Evolutionary conservation across 2,113 vertebrate genomes (phyloP), one percentile per base, ranked within the genome.

Genomic region (Mus pahari): DNA sequence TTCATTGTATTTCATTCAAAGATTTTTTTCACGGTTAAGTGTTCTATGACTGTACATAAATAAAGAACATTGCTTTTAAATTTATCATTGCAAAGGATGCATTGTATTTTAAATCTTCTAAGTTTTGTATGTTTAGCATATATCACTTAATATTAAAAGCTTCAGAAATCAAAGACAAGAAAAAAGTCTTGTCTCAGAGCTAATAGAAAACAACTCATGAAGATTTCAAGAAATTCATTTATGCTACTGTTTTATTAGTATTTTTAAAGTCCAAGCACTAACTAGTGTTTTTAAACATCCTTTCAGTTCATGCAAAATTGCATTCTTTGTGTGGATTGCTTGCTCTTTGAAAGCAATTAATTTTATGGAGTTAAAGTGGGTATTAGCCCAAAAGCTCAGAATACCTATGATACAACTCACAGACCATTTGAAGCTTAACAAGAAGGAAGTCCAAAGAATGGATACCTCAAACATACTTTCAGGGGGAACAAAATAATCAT

Each of bases 141-240:
- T n/a, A n/a, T n/a, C n/a, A n/a, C n/a, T n/a, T n/a, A n/a, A n/a
- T n/a, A 42, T 20, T 75, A 84, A 64, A 75, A 58, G 45, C 20
- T 39, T 74, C 5, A 75, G 58, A 66, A 66, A 42, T 16, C 36
- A 24, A n/a, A 75, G 55, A 39, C 33, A 75, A 75, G 19, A 60
- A n/a, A 31, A 45, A 53, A 88, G 50, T 33, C 31, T 94, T n/a
- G 9, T 10, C 60, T 42, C 10, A 24, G 60, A 36, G 84, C 42
- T 0, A 1, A 90, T 90, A 71, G 45, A 83, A 2, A 0, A 0
- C n/a, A n/a, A n/a, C n/a, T n/a, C n/a, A 0, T 50, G 48, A 89
- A 90, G 62, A 92, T 60, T 96, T 96, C 86, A 92, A 53, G 22
- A 60, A 97, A 86, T 89, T 92, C 82, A 93, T 74, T 93, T 88